Percentiles rank a stretch among this genome's conserved stretches.
Evolutionary conservation across 2,888 invertebrate genomes (phyloP).

Genomic region (Dryomyza anilis): DNA sequence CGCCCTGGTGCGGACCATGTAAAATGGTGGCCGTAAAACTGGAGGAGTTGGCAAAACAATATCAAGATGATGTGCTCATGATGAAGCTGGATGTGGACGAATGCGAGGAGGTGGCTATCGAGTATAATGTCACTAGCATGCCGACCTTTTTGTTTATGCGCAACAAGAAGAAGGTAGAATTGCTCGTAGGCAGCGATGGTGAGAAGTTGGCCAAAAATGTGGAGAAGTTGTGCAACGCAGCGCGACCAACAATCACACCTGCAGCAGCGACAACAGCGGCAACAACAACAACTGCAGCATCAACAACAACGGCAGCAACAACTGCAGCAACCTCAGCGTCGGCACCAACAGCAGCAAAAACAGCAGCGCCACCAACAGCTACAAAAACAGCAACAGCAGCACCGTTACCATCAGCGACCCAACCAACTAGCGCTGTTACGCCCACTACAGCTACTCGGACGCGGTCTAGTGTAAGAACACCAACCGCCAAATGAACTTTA

Average conservation of each 20-base stretch:
- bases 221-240: slow-evolving; percentile 11
- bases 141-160: slow-evolving; percentile 34
- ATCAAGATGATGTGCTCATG: slow-evolving; percentile 31
- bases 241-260: background rate
- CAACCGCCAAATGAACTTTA: no score
- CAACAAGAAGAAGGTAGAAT: slow-evolving; percentile 31
- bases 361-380: no score
- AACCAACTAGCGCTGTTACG: no score
- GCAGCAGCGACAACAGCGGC: background rate
- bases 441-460: no score
- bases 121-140: slow-evolving; percentile 38
- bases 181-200: slow-evolving; percentile 32
- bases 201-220: slow-evolving; percentile 26
- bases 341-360: no score
- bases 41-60: slow-evolving; percentile 27
- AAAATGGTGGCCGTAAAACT: slow-evolving; percentile 36
- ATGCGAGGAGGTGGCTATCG: slow-evolving; percentile 33
- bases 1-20: slow-evolving; percentile 41
- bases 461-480: no score
- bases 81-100: slow-evolving; percentile 40
- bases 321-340: no score
- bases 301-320: no score
- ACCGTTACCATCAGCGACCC: no score
- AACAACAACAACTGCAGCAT: background rate
- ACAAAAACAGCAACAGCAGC: no score